Evolutionary conservation across 2,797 vertebrate species (phyloP).

Genomic region (Microctenopoma stevenorrisi): DNA sequence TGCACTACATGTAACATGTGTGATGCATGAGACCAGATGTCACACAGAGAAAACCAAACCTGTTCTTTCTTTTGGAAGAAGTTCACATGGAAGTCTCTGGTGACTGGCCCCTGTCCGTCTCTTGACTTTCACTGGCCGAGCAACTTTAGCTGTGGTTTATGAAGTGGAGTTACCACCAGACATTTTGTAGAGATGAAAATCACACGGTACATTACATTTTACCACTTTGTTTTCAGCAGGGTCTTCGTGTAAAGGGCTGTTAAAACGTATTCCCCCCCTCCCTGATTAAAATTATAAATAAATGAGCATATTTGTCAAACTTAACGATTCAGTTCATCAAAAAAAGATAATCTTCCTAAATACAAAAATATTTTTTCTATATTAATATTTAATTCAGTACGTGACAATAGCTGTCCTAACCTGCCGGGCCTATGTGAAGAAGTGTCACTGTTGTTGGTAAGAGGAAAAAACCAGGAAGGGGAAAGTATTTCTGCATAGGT

Average conservation of each 20-base stretch:
- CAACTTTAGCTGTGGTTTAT: constrained; percentile 69
- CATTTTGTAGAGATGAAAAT: constrained; percentile 77
- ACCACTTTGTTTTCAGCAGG: constrained; percentile 76
- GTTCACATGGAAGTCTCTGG: constrained; percentile 46
- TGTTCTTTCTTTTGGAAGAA: constrained; percentile 33
- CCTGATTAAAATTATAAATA: too few relatives aligned
- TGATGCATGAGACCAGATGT: background rate
- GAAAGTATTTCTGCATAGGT: constrained; percentile 65
- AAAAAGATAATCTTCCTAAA: too few relatives aligned
- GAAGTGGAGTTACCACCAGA: constrained; percentile 70
- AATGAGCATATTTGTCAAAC: too few relatives aligned
- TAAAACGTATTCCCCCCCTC: too few relatives aligned
- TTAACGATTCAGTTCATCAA: too few relatives aligned
- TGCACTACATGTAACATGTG: too few relatives aligned
- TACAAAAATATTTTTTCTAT: too few relatives aligned
- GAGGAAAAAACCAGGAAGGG: too few relatives aligned
- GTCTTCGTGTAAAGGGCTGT: constrained; percentile 51
- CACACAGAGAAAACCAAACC: constrained; percentile 8
- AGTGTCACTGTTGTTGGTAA: too few relatives aligned
- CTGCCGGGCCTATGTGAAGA: too few relatives aligned
- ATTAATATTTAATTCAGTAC: too few relatives aligned
- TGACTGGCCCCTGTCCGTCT: constrained; percentile 41
- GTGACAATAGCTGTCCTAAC: too few relatives aligned
- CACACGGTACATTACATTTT: constrained; percentile 83
- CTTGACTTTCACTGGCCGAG: constrained; percentile 45